Base-by-base conservation (phyloP, 1,140 invertebrate genomes). In the Drosophila nigromelanica region DNA sequence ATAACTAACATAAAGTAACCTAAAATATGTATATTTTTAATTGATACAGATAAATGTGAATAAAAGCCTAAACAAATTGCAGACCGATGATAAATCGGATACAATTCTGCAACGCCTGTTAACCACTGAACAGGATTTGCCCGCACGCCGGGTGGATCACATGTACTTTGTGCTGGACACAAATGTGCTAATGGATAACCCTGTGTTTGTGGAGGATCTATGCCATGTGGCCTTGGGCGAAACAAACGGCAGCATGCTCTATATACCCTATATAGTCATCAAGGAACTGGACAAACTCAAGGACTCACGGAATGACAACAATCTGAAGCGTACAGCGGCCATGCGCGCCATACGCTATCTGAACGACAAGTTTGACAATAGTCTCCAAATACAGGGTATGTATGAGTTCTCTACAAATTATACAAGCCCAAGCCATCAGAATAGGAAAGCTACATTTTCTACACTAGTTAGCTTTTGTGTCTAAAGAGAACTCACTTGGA, bases 281-380 rank as follows among this genome's bases (percentile, higher is more conserved):
- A 75, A 77, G 40, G 91, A 92, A 51, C 66, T 92, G 48, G 91
- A 92, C 50, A 89, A 60, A 48, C 48, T 91, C 1, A 92, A 92
- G 61, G 48, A 58, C 4, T 50, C 51, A 10, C 66, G 59, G 8
- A 39, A 18, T 21, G 30, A 47, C 5, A 12, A 69, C 5, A 10
- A 45, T 6, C 8, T 14, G 0, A 64, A 50, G n/a, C 52, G 60
- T 2, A n/a, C 42, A 8, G 33, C 73, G 37, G 90, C 91, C 8
- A 43, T 76, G 12, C 67, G 85, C 3, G 90, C 90, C 7, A 92
- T 92, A n/a, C 78, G 72, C 21, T 91, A 74, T 64, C 43, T 92
- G 7, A 91, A 91, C 70, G 42, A 45, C 0, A 79, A 87, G 27
- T 90, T 91, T 12, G 87, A 90, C 47, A 50, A 72, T 0, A 83